These are phyloP conservation scores for Melitaea cinxia DNA, from an alignment of 1,140 invertebrate genomes.

Conservation along the genomic window DNA sequence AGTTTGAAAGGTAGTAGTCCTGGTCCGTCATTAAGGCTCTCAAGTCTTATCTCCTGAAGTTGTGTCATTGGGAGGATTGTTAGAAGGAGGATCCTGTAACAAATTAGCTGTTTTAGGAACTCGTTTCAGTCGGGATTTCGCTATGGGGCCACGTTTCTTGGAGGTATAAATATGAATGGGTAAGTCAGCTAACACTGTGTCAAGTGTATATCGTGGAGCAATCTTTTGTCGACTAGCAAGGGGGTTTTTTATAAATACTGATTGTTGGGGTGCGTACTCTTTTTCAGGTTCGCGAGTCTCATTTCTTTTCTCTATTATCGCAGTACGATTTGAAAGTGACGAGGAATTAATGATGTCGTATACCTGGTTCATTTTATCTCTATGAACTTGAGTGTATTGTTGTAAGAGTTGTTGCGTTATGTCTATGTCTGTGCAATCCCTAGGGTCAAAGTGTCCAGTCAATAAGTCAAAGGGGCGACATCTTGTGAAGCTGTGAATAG, in stretches of 20 bases:
- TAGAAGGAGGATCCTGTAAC: conserved; percentile 35
- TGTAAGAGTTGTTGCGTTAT: conserved; percentile 34
- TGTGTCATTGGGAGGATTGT: conserved; percentile 2
- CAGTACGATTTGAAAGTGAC: conserved; percentile 23
- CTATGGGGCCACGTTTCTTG: conserved; percentile 37
- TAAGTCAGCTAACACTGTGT: conserved; percentile 36
- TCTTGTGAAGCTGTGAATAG: no score
- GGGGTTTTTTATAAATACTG: conserved; percentile 41
- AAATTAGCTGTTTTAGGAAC: conserved; percentile 32
- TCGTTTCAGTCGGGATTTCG: conserved; percentile 38
- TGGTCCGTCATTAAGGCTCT: conserved; percentile 32
- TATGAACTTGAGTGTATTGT: conserved; percentile 34
- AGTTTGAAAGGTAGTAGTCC: conserved; percentile 36
- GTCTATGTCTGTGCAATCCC: conserved; percentile 35
- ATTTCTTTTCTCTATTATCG: conserved; percentile 37
- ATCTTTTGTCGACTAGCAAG: conserved; percentile 38
- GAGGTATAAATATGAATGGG: conserved; percentile 43
- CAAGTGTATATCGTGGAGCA: conserved; percentile 37
- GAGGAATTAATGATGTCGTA: conserved; percentile 38
- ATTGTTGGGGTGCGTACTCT: conserved; percentile 37
- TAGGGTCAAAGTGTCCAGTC: conserved; percentile 41
- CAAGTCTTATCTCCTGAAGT: conserved; percentile 28
- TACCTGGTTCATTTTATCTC: conserved; percentile 31
- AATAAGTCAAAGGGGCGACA: conserved; percentile 42
- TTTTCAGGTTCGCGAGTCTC: conserved; percentile 37